phyloP scores from a whole-genome alignment of 2,113 vertebrate species.

The Phainopepla nitens region DNA sequence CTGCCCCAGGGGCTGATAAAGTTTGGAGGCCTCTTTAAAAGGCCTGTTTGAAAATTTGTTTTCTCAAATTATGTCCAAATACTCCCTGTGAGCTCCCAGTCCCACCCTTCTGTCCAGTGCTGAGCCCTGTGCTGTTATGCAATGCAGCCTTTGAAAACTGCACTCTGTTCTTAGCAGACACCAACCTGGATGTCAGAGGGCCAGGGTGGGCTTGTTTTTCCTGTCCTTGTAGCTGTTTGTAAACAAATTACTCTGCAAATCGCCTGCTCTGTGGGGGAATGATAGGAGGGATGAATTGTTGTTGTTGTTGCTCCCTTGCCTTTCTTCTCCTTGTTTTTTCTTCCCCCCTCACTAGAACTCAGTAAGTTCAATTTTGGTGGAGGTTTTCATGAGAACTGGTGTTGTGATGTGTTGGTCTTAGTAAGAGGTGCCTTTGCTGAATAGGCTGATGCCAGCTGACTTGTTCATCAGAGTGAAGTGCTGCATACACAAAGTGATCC shows the following conservation, averaged over 20 bases:
- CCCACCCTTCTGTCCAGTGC: conserved; percentile 40
- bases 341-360: background rate
- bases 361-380: background rate
- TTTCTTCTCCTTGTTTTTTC: background rate
- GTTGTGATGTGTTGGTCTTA: background rate
- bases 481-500: background rate
- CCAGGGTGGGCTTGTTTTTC: background rate
- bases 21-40: conserved; percentile 5
- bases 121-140: conserved; percentile 16
- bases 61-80: conserved; percentile 18
- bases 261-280: background rate
- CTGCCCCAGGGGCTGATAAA: background rate
- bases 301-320: background rate
- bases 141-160: background rate
- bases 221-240: background rate
- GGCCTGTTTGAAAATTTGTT: conserved; percentile 38
- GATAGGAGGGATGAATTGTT: background rate
- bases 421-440: background rate
- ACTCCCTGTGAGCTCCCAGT: conserved; percentile 3
- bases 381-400: background rate
- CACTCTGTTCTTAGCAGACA: background rate
- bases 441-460: background rate
- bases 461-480: background rate
- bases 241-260: background rate
- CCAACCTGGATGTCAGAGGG: background rate